Percentiles rank a stretch among this genome's conserved stretches.
Conservation (phyloP, 1,140 invertebrate species). For the Dendrolimus kikuchii region DNA sequence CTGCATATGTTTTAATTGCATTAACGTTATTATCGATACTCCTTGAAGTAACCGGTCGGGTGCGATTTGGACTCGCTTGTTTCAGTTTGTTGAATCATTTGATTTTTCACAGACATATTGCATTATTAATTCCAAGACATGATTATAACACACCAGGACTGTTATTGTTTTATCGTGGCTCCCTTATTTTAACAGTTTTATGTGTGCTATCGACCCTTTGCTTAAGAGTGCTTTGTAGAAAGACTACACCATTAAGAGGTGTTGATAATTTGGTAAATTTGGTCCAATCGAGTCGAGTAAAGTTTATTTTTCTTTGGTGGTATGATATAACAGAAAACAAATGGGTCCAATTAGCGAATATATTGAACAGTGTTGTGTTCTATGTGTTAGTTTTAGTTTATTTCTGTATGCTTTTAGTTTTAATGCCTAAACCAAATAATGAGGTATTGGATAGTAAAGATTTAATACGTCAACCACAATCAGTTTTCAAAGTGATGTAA, state of each 20-base stretch:
- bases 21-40: slow-evolving; percentile 21
- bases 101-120: slow-evolving; percentile 19
- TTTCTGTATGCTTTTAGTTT: slow-evolving; percentile 8
- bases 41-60: slow-evolving; percentile 16
- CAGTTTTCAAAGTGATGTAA: neutral
- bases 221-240: slow-evolving; percentile 18
- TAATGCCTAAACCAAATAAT: slow-evolving; percentile 10
- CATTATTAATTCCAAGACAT: slow-evolving; percentile 21
- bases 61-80: slow-evolving; percentile 16
- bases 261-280: too few species aligned
- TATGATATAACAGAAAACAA: too few species aligned
- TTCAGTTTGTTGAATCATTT: slow-evolving; percentile 30
- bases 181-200: slow-evolving; percentile 21
- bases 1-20: slow-evolving; percentile 19
- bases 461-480: neutral
- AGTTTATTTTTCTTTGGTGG: neutral
- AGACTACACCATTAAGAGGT: neutral
- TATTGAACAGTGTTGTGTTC: slow-evolving; percentile 8
- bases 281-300: neutral
- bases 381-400: slow-evolving; percentile 9
- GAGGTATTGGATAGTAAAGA: neutral
- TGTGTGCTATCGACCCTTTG: slow-evolving; percentile 20
- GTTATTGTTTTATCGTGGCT: slow-evolving; percentile 23
- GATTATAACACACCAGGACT: slow-evolving; percentile 24
- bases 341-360: slow-evolving; percentile 14